Evolutionary conservation across 2,113 vertebrate genomes (phyloP).

Genomic region (Promerops cafer): DNA sequence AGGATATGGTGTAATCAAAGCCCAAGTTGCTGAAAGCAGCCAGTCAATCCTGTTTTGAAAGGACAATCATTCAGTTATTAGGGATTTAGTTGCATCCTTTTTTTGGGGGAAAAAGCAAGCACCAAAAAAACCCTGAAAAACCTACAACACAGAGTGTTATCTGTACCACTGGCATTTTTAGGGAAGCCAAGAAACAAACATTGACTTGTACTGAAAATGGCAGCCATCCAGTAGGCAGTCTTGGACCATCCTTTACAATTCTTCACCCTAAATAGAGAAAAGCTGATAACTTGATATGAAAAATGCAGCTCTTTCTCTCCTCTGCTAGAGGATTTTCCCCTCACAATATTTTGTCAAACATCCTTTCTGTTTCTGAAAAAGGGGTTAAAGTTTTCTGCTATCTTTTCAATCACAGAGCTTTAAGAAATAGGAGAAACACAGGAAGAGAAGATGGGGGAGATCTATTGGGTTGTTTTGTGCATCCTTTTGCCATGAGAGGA

Average conservation of each 20-base stretch:
- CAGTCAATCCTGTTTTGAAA: not conserved
- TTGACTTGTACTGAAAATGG: not conserved
- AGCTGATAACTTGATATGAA: not conserved
- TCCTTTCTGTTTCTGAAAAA: constrained; percentile 4
- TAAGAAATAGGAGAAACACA: constrained; percentile 20
- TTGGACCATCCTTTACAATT: not conserved
- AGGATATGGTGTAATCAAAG: not conserved
- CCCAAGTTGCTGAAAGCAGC: not conserved
- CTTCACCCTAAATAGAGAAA: not conserved
- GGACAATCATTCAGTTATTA: not conserved
- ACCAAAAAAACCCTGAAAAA: not conserved
- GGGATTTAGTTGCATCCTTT: not conserved
- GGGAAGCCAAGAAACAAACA: not conserved
- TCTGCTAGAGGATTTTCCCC: not conserved
- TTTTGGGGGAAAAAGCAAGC: not conserved
- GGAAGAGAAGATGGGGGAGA: not conserved
- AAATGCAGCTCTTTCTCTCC: not conserved
- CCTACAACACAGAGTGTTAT: not conserved
- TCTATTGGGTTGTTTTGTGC: constrained; percentile 46
- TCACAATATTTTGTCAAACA: constrained; percentile 7
- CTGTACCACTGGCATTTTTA: not conserved
- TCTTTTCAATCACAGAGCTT: constrained; percentile 2
- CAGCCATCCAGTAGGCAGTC: not conserved
- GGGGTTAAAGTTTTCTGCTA: constrained; percentile 36
- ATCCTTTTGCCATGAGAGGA: constrained; percentile 41